phyloP scores from a whole-genome alignment of 2,797 vertebrate species.

The Macropodus opercularis region DNA sequence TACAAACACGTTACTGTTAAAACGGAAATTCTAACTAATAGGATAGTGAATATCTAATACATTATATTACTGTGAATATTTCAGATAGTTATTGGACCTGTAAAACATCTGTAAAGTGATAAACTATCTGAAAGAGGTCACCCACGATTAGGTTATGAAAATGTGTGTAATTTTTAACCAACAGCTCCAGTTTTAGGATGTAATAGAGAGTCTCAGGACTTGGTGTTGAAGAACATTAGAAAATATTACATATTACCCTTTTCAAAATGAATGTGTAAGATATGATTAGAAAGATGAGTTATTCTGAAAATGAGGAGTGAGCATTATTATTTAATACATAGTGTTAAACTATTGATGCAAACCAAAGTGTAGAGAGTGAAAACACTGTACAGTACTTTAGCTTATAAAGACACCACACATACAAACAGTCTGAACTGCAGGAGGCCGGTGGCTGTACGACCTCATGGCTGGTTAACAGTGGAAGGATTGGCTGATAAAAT shows the following conservation, averaged over 20 bases:
- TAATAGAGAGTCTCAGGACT: conserved; percentile 18
- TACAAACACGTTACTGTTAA: no score
- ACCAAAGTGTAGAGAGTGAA: conserved; percentile 6
- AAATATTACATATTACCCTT: conserved; percentile 10
- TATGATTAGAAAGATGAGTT: conserved; percentile 37
- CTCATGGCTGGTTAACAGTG: conserved; percentile 37
- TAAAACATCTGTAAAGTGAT: no score
- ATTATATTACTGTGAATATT: no score
- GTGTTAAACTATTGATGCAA: conserved; percentile 39
- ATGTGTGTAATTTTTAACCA: not conserved
- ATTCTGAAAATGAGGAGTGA: conserved; percentile 49
- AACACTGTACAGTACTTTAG: conserved; percentile 11
- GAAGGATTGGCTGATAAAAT: conserved; percentile 65
- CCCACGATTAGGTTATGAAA: not conserved
- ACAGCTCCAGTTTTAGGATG: conserved; percentile 19
- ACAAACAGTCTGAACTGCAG: conserved; percentile 18
- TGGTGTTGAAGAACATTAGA: conserved; percentile 13
- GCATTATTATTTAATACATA: conserved; percentile 48
- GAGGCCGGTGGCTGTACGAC: conserved; percentile 31
- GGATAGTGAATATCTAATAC: no score
- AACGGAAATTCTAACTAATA: no score
- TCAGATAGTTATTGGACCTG: no score
- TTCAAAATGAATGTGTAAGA: conserved; percentile 36
- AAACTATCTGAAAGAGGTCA: not conserved
- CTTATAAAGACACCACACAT: conserved; percentile 27